Evolutionary conservation across 2,888 invertebrate species (phyloP).

Genomic region (Drosophila nigritarsus): DNA sequence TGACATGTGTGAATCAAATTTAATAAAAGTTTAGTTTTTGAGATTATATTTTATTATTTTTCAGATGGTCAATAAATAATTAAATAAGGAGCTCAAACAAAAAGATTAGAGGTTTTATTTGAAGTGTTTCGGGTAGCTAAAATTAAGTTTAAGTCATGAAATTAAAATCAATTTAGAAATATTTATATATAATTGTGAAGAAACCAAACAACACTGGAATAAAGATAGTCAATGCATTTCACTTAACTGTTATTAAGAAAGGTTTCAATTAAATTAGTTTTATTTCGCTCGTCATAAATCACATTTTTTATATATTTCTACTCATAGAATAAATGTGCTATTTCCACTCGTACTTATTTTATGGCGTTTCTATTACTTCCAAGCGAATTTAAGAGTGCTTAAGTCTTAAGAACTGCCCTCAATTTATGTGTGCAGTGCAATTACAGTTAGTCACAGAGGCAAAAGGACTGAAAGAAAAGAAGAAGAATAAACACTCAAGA

Average conservation of each 20-base stretch:
- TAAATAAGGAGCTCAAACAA: not conserved
- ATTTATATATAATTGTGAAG: not conserved
- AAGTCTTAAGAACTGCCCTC: conserved; percentile 6
- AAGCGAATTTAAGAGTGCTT: conserved; percentile 13
- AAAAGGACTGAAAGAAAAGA: not conserved
- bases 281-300: not conserved
- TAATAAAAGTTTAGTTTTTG: not conserved
- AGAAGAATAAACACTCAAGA: not conserved
- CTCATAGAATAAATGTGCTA: not conserved
- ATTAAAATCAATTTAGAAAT: not conserved
- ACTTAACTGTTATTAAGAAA: not conserved
- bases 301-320: not conserved
- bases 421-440: conserved; percentile 38
- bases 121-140: too few species aligned
- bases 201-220: not conserved
- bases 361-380: conserved; percentile 1
- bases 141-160: not conserved
- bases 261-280: not conserved
- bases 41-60: not conserved
- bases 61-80: not conserved
- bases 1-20: not conserved
- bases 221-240: not conserved
- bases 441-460: conserved; percentile 55
- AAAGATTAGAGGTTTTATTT: too few species aligned
- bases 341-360: conserved; percentile 6